Conservation (phyloP, 2,888 invertebrate species). For the Ceraclea dissimilis region DNA sequence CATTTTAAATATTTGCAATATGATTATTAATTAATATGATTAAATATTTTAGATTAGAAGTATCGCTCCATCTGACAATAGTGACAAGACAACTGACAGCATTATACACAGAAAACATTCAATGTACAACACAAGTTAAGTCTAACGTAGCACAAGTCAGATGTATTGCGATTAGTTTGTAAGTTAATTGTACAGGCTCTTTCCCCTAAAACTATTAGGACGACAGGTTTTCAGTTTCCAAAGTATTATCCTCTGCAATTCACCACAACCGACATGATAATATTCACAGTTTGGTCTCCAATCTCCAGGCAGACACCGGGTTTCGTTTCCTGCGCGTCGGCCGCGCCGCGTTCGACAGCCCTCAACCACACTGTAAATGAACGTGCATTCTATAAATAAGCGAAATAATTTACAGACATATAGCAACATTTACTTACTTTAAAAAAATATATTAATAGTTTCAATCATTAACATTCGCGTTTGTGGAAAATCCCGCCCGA, state of each 20-base stretch:
- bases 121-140: neutral
- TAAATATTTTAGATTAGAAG: constrained; percentile 13
- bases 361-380: constrained; percentile 6
- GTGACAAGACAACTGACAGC: too few species aligned
- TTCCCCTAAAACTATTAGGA: constrained; percentile 29
- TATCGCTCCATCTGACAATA: constrained; percentile 3
- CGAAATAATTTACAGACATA: neutral
- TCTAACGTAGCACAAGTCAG: too few species aligned
- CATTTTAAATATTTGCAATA: constrained; percentile 22
- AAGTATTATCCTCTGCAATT: constrained; percentile 31
- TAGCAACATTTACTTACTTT: neutral
- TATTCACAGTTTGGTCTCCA: constrained; percentile 10
- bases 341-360: constrained; percentile 16
- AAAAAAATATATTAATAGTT: too few species aligned
- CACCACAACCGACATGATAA: constrained; percentile 24
- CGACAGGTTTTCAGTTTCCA: constrained; percentile 38
- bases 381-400: neutral
- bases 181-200: constrained; percentile 33
- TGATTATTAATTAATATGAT: neutral
- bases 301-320: constrained; percentile 20
- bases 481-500: too few species aligned
- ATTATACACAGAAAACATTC: too few species aligned
- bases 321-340: constrained; percentile 20
- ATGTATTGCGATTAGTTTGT: constrained; percentile 28
- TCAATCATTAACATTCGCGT: too few species aligned